Base-by-base conservation (phyloP, 1,140 invertebrate species). In the Triops cancriformis region DNA sequence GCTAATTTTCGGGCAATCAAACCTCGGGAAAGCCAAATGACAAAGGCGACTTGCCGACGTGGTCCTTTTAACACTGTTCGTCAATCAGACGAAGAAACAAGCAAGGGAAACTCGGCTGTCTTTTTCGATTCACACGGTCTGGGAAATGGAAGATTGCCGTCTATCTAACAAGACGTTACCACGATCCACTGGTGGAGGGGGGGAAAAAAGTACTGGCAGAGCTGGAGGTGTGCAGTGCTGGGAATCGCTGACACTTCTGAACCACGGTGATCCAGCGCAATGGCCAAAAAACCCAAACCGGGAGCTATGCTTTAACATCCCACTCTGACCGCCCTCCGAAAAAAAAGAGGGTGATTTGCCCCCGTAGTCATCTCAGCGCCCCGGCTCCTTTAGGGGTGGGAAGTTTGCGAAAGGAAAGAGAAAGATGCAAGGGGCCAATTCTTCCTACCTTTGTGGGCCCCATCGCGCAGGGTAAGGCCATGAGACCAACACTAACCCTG, bases 401-500 rank as follows among this genome's bases (percentile, higher is more conserved):
- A 64, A 64, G 51, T 64, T 64, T 64, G 51, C 51, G 51, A 64
- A 64, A 64, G 51, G 18, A 64, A 64, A 64, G 51, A 64, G 51
- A 64, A 64, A 64, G 51, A 64, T 64, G 51, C 14, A 64, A 64
- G 23, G 51, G 51, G 51, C 45, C 51, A 64, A n/a, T 64, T 64
- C 51, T 64, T 64, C 51, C 51, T 64, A 64, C 51, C 51, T 64
- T 64, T 64, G 51, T 64, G 51, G 51, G 51, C 51, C 23, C 43
- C 51, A 18, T n/a, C 6, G 51, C 10, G n/a, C 51, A 64, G 51
- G 51, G 51, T 64, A 64, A 64, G 51, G 51, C 51, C 51, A 64
- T 64, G 51, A 64, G 51, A 64, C 10, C 51, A 64, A 64, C 51
- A 64, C 51, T 23, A 10, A 45, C 18, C 51, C 51, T 64, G 14